These are phyloP conservation scores for Strigamia maritima DNA, from an alignment of 2,888 invertebrate species.

Conservation along the genomic window DNA sequence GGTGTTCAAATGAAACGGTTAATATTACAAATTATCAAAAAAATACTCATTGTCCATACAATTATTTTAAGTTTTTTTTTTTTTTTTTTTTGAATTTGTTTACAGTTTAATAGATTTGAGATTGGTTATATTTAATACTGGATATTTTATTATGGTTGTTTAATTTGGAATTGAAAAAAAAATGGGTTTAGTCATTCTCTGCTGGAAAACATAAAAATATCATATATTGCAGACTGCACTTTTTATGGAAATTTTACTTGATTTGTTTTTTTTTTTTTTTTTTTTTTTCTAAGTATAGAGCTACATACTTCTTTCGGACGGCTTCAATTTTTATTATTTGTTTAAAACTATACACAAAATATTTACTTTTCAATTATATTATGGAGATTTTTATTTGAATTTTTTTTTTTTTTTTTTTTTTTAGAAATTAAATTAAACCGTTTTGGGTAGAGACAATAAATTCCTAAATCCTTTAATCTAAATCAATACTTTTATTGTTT, in stretches of 20 bases:
- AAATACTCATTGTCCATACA: conserved; percentile 1
- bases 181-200: background rate
- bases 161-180: background rate
- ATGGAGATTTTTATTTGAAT: too few relatives aligned
- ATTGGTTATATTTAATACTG: background rate
- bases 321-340: background rate
- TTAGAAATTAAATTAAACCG: background rate
- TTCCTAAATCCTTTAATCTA: background rate
- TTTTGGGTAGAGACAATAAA: background rate
- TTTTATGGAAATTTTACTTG: background rate
- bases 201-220: background rate
- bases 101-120: too few relatives aligned
- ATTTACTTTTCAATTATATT: background rate
- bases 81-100: background rate
- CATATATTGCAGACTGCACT: too few relatives aligned
- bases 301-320: background rate
- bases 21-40: background rate
- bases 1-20: background rate
- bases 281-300: too few relatives aligned
- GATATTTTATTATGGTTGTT: background rate
- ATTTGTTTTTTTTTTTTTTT: too few relatives aligned
- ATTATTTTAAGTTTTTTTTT: background rate
- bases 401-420: background rate
- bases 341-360: background rate
- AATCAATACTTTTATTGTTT: background rate